Base-by-base conservation (phyloP, 1,140 invertebrate genomes). In the Platyscapa corneri region DNA sequence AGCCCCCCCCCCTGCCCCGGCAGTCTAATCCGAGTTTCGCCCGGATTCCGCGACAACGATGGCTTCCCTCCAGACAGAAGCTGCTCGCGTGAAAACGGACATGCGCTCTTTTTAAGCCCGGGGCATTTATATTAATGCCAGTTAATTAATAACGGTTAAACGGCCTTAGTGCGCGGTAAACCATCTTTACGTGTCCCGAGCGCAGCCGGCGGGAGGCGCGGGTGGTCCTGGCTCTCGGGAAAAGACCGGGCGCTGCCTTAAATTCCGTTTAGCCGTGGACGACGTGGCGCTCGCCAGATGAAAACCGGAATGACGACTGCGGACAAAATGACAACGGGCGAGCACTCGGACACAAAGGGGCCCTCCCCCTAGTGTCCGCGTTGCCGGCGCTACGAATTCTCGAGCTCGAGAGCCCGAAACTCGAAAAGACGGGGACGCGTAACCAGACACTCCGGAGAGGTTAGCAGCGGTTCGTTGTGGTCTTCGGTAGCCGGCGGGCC, bases 101-200 rank as follows among this genome's bases (percentile, higher is more conserved):
- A 90, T 92, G 91, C 91, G 90, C 91, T 90, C 88, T 90, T 88
- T 85, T 90, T 90, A 91, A 90, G 87, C 88, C 84, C 70, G 83
- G 49, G 49, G 76, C 89, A 90, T 90, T 92, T 91, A 90, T 89
- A 90, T 91, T 91, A 91, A 92, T 90, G 88, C 88, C 84, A n/a
- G 76, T 86, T 90, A 89, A 92, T 92, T 92, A 91, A 91, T 92
- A 91, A 90, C 87, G 89, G 89, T 90, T 91, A 90, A 91, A 87
- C 87, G 88, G 5, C 12, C 42, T 39, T 32, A 76, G 86, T 75
- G 76, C 70, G 81, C 76, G 81, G 87, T 89, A 85, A 83, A 83
- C 39, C 82, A 76, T 80, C 83, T 88, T 86, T 82, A 82, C 56
- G 65, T 64, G 82, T 60, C 46, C 53, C 37, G 5, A 12, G 12